These are phyloP conservation scores for Odontophorus gujanensis DNA, from an alignment of 2,113 vertebrate genomes.

Conservation along the genomic window DNA sequence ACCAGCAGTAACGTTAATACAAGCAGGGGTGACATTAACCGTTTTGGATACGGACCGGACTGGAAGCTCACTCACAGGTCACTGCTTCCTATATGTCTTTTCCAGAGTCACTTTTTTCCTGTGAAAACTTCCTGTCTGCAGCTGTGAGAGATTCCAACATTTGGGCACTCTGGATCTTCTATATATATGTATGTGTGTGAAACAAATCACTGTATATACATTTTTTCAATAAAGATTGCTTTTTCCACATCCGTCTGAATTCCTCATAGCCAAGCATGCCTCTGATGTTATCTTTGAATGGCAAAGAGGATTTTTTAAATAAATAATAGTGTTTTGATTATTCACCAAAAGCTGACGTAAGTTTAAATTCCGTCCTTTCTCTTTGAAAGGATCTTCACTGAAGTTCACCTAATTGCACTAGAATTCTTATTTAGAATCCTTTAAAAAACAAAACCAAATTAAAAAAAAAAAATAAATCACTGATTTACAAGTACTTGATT, in stretches of 20 bases:
- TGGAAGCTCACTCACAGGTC: background rate
- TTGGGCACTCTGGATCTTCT: background rate
- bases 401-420: background rate
- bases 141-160: background rate
- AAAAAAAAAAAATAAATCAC: background rate
- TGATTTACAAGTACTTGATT: background rate
- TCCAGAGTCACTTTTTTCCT: background rate
- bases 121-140: background rate
- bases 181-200: background rate
- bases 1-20: background rate
- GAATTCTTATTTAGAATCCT: background rate
- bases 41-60: background rate
- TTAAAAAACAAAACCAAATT: background rate
- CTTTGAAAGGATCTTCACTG: background rate
- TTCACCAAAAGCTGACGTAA: background rate
- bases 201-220: accelerated
- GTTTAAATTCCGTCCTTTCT: background rate
- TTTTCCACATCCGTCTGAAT: background rate
- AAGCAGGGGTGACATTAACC: background rate
- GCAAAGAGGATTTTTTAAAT: accelerated
- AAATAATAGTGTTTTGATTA: background rate
- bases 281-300: background rate
- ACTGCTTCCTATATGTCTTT: background rate
- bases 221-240: accelerated
- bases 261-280: background rate